Percentiles rank a stretch among this genome's conserved stretches.
Evolutionary conservation across 2,888 invertebrate genomes (phyloP).

Genomic region (Torymus tubicola): DNA sequence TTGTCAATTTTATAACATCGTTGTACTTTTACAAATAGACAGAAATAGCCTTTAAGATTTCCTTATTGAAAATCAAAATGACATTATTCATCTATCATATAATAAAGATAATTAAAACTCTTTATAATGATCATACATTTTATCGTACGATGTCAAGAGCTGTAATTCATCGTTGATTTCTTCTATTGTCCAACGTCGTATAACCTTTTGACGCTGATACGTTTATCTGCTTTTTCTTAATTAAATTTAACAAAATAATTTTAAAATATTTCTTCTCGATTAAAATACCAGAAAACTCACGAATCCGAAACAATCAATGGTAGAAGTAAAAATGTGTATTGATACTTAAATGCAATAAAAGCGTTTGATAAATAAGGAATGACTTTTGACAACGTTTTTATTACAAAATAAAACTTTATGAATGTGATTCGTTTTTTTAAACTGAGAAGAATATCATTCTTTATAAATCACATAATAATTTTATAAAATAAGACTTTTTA

Average conservation of each 20-base stretch:
- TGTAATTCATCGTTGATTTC: constrained; percentile 28
- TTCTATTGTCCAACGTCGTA: constrained; percentile 4
- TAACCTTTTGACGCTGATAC: constrained; percentile 18
- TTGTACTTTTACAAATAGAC: background rate
- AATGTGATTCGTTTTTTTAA: constrained; percentile 17
- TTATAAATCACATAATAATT: constrained; percentile 42
- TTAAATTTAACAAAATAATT: constrained; percentile 33
- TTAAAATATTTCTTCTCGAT: constrained; percentile 23
- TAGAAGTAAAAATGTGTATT: constrained; percentile 12
- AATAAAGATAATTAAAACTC: background rate
- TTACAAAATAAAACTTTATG: constrained; percentile 44
- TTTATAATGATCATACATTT: too few species aligned
- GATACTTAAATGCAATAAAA: constrained; percentile 48
- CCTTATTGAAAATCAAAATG: background rate
- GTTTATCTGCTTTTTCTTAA: background rate
- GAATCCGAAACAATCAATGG: constrained; percentile 9
- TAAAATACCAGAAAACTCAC: constrained; percentile 25
- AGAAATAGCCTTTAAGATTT: constrained; percentile 19
- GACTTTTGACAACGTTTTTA: constrained; percentile 43
- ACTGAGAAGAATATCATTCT: constrained; percentile 26
- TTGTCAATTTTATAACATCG: background rate
- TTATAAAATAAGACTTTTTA: constrained; percentile 32
- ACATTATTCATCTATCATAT: background rate
- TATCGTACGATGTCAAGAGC: background rate
- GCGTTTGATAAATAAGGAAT: constrained; percentile 41